A percentile compares a stretch with the other conserved stretches of the same genome.
These are phyloP conservation scores for Heloderma charlesbogerti DNA, from an alignment of 2,113 vertebrate genomes.

Conservation along the genomic window DNA sequence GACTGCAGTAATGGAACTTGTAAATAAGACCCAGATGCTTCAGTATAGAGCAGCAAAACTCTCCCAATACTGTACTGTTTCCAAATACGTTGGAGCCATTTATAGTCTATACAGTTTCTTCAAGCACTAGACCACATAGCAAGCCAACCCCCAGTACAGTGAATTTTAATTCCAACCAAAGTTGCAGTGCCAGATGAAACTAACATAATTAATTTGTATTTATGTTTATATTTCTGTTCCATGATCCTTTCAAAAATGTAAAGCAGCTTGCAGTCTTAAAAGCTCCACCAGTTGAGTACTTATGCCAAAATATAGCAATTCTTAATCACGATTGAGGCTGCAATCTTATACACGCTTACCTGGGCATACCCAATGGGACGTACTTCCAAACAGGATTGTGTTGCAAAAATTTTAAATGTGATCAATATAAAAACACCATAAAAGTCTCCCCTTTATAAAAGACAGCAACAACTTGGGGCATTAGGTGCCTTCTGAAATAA, in stretches of 20 bases:
- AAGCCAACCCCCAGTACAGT: background rate
- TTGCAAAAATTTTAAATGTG: too few species aligned
- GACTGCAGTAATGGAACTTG: background rate
- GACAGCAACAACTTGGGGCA: too few species aligned
- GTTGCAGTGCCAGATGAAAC: background rate
- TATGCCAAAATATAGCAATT: background rate
- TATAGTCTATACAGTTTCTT: background rate
- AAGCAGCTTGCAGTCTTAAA: background rate
- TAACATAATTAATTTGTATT: too few species aligned
- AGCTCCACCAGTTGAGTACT: background rate
- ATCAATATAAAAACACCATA: too few species aligned
- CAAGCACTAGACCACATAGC: background rate
- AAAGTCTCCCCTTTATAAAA: too few species aligned
- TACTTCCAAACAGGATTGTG: too few species aligned
- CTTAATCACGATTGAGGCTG: background rate
- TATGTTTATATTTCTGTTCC: too few species aligned
- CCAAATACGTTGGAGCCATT: background rate
- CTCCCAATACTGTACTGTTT: background rate
- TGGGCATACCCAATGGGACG: too few species aligned
- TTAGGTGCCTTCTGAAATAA: too few species aligned
- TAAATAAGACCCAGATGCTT: background rate
- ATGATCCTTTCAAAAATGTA: too few species aligned
- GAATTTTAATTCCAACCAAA: background rate
- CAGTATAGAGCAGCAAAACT: background rate
- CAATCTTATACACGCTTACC: too few species aligned